Conservation (phyloP, 2,888 invertebrate species). For the Hyposoter dolosus region DNA sequence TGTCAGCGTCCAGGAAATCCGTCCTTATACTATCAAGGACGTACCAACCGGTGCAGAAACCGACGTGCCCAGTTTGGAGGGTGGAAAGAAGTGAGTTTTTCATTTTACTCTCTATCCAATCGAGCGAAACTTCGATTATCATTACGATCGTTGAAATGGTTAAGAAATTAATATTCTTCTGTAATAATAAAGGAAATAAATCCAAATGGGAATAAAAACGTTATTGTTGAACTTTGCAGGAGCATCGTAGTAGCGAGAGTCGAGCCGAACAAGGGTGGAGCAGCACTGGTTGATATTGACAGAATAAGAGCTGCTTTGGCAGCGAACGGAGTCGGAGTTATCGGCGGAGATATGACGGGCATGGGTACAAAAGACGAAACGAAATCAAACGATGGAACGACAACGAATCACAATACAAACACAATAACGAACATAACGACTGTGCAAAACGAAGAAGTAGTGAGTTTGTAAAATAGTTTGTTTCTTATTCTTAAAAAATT, state of each 20-base stretch:
- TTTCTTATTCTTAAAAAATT: not conserved
- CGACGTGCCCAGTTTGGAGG: slow-evolving; percentile 69
- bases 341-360: slow-evolving; percentile 75
- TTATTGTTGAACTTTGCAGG: slow-evolving; percentile 71
- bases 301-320: slow-evolving; percentile 81
- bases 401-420: slow-evolving; percentile 62
- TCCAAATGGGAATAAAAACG: too few species aligned
- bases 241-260: slow-evolving; percentile 82
- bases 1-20: slow-evolving; percentile 91
- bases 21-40: slow-evolving; percentile 86
- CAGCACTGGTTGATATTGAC: slow-evolving; percentile 82
- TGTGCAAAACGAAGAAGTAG: slow-evolving; percentile 78
- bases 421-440: slow-evolving; percentile 70
- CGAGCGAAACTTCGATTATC: not conserved
- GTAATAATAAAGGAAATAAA: too few species aligned
- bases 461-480: slow-evolving; percentile 70
- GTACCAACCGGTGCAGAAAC: slow-evolving; percentile 65
- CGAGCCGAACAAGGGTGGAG: slow-evolving; percentile 79
- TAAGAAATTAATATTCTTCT: not conserved
- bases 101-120: not conserved
- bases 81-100: slow-evolving; percentile 77
- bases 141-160: not conserved
- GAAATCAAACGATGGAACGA: slow-evolving; percentile 55
- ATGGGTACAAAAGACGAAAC: slow-evolving; percentile 63
- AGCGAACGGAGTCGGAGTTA: slow-evolving; percentile 82